These are phyloP conservation scores for Prenolepis imparis DNA, from an alignment of 2,888 invertebrate species.

Conservation along the genomic window DNA sequence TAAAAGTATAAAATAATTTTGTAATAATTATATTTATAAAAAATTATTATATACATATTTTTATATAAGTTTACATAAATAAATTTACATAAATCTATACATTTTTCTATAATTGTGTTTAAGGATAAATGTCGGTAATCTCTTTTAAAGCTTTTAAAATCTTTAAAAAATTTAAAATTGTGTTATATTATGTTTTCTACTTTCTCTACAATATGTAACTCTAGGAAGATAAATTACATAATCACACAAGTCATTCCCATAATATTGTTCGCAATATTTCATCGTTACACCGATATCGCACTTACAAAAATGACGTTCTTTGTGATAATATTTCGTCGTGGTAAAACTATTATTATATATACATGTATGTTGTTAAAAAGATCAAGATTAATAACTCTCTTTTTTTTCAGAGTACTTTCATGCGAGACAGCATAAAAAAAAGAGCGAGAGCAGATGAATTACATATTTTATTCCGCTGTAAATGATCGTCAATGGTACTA, in stretches of 20 bases:
- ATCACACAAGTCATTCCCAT: conserved; percentile 48
- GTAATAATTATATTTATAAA: neutral
- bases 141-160: neutral
- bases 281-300: conserved; percentile 44
- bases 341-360: conserved; percentile 22
- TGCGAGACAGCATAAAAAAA: neutral
- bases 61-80: neutral
- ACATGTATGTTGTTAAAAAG: conserved; percentile 22
- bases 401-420: conserved; percentile 1
- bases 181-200: neutral
- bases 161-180: neutral
- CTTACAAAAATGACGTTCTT: conserved; percentile 18
- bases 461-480: conserved; percentile 26
- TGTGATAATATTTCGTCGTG: conserved; percentile 44
- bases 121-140: neutral
- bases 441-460: conserved; percentile 23
- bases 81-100: too few species aligned
- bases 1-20: neutral
- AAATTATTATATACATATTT: too few species aligned
- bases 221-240: conserved; percentile 49
- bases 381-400: conserved; percentile 48
- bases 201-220: neutral
- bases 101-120: neutral
- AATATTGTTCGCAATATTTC: conserved; percentile 49
- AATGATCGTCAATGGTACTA: conserved; percentile 1